phyloP scores from a whole-genome alignment of 2,888 invertebrate species.

The Brachyopa scutellaris region DNA sequence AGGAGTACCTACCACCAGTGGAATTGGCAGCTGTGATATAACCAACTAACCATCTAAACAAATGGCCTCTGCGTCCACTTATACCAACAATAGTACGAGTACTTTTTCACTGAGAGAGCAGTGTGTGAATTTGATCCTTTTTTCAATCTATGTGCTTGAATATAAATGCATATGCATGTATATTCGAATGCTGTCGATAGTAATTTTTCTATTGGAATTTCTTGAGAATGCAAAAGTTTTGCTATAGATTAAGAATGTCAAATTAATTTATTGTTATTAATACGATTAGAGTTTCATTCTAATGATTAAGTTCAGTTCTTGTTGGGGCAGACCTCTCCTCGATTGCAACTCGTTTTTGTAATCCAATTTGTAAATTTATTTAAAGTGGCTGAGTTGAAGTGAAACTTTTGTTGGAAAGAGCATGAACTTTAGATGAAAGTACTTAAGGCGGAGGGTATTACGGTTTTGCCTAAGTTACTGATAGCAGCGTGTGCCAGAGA shows the following conservation, averaged over 20 bases:
- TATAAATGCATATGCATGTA: no score
- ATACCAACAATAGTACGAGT: not conserved
- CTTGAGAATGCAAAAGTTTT: conserved; percentile 33
- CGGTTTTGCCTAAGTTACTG: not conserved
- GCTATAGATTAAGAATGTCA: conserved; percentile 45
- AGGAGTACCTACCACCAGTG: not conserved
- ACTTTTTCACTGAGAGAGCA: conserved; percentile 16
- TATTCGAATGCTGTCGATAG: conserved; percentile 18
- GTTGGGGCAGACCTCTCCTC: not conserved
- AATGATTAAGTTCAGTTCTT: conserved; percentile 34
- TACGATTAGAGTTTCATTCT: conserved; percentile 54
- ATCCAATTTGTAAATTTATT: conserved; percentile 61
- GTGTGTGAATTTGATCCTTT: conserved; percentile 11
- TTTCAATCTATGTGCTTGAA: no score
- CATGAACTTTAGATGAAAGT: not conserved
- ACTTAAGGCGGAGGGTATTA: conserved; percentile 16
- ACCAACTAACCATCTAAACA: conserved; percentile 41
- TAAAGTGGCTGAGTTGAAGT: conserved; percentile 15
- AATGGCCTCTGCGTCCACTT: not conserved
- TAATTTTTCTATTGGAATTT: not conserved
- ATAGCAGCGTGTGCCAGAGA: not conserved
- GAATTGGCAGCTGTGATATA: conserved; percentile 30
- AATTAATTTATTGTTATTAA: conserved; percentile 66
- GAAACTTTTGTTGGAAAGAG: conserved; percentile 31
- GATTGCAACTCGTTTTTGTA: conserved; percentile 36